Evolutionary conservation across 2,888 invertebrate species (phyloP).

Genomic region (Drosophila picticornis): DNA sequence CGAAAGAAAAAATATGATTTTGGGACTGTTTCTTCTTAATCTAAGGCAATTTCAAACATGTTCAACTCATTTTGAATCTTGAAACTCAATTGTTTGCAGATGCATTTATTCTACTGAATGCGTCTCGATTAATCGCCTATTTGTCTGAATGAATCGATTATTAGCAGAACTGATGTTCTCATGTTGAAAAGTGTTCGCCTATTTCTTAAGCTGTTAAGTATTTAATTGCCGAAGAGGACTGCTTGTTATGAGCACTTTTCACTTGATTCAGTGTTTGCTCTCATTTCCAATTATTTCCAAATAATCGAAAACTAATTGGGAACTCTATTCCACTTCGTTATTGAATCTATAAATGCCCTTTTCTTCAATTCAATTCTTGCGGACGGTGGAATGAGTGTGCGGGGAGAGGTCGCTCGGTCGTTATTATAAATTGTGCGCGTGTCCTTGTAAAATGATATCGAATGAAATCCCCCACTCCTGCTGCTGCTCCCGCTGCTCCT

Average conservation of each 20-base stretch:
- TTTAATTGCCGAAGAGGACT: background rate
- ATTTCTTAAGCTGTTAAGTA: background rate
- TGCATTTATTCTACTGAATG: too few species aligned
- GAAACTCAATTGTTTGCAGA: background rate
- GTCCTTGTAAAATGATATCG: slow-evolving; percentile 80
- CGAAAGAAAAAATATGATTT: background rate
- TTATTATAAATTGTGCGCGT: slow-evolving; percentile 80
- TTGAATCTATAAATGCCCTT: background rate
- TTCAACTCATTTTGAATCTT: background rate
- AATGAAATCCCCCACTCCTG: slow-evolving; percentile 55
- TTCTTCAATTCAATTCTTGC: background rate
- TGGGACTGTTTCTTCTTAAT: background rate
- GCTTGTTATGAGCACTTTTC: background rate
- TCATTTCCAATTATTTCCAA: background rate
- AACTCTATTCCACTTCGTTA: background rate
- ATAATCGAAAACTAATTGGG: background rate
- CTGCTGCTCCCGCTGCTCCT: background rate
- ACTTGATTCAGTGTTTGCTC: background rate
- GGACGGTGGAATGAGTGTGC: background rate
- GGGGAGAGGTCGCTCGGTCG: slow-evolving; percentile 24
- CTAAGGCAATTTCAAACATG: background rate
- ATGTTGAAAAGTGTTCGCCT: background rate
- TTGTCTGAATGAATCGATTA: background rate
- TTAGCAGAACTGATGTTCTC: background rate
- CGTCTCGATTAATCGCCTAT: too few species aligned